Percentiles rank a stretch among this genome's conserved stretches.
Conservation (phyloP, 2,888 invertebrate genomes). For the Scaeva pyrastri region DNA sequence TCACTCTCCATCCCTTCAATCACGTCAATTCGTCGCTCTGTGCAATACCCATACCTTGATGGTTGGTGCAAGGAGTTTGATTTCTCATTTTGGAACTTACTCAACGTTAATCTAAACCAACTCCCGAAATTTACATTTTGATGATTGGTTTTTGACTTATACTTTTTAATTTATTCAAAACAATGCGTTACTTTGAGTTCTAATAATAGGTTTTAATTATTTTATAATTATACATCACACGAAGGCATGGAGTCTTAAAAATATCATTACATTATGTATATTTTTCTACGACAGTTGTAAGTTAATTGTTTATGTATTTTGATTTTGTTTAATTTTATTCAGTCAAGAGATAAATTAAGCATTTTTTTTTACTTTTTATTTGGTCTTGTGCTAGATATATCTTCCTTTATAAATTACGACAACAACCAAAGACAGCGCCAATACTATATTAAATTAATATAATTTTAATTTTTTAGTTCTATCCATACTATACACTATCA, state of each 20-base stretch:
- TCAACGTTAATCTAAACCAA: too few relatives aligned
- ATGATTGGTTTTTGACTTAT: too few relatives aligned
- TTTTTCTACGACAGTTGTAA: conserved; percentile 40
- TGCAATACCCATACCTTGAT: too few relatives aligned
- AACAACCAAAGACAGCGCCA: conserved; percentile 25
- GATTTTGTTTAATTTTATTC: conserved; percentile 50
- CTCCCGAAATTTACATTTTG: too few relatives aligned
- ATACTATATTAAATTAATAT: conserved; percentile 17
- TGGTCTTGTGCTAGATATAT: conserved; percentile 66
- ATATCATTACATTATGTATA: conserved; percentile 33
- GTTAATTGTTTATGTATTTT: conserved; percentile 57
- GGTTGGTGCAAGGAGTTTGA: too few relatives aligned
- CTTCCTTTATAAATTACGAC: conserved; percentile 37
- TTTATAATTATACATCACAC: conserved; percentile 46
- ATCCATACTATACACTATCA: conserved; percentile 40
- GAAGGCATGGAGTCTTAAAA: conserved; percentile 50
- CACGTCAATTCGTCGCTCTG: too few relatives aligned
- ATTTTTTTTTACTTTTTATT: conserved; percentile 42
- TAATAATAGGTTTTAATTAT: conserved; percentile 3
- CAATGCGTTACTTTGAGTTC: not conserved
- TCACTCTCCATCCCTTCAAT: too few relatives aligned
- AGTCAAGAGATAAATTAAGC: conserved; percentile 58
- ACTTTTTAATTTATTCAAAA: too few relatives aligned
- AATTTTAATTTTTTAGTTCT: conserved; percentile 37
- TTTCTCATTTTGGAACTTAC: too few relatives aligned